Evolutionary conservation across 1,140 invertebrate genomes (phyloP), one percentile per base, ranked within the genome.

Genomic region (Cyclargus thomasi): DNA sequence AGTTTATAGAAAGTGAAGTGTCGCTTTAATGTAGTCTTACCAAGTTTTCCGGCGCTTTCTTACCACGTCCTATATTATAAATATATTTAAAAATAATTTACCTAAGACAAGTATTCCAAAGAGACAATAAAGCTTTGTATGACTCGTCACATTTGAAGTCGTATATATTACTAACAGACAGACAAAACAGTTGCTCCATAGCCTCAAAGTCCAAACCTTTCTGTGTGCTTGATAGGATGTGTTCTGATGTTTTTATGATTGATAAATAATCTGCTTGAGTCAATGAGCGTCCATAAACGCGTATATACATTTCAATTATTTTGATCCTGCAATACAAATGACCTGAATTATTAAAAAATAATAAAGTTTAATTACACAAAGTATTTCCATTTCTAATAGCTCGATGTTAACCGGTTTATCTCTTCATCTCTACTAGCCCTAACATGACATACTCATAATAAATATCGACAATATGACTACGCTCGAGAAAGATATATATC

Each of bases 61-160:
- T n/a, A n/a, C n/a, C n/a, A n/a, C n/a, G n/a, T n/a, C n/a, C n/a
- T n/a, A n/a, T n/a, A n/a, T n/a, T n/a, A n/a, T n/a, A n/a, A n/a
- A n/a, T n/a, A n/a, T n/a, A n/a, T 16, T 14, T 14, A 47, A 47
- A 47, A 47, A 65, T 55, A 21, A 69, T 70, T 74, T 75, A 91
- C 88, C 88, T 82, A 6, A 90, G 76, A 74, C 82, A 86, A 35
- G 79, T 71, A 67, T 85, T 89, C 88, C 88, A 91, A n/a, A 91
- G 69, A 8, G 71, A 57, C 21, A 83, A 55, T 62, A 77, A 65
- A 39, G 70, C 69, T 20, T 79, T 68, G 72, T 74, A 65, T 62
- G 67, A 55, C 66, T 70, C 67, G 53, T 67, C 53, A 10, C 62
- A 21, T 7, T 64, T 64, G 18, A 63, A 18, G 18, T 59, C 55